A percentile compares a stretch with the other conserved stretches of the same genome.
Conservation (phyloP, 1,140 invertebrate species). For the Eciton burchellii region DNA sequence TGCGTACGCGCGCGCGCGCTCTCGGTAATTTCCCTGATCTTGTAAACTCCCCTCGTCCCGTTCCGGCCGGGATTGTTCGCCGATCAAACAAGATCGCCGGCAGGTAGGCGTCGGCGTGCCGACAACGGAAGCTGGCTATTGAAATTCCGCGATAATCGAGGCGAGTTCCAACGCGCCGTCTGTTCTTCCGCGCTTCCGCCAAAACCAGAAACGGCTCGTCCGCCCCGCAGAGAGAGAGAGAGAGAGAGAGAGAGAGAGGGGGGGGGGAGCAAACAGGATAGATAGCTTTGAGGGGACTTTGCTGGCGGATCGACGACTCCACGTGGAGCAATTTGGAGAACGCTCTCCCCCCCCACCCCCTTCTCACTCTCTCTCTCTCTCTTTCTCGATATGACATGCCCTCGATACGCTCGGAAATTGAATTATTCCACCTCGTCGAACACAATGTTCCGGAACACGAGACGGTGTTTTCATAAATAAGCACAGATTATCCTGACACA, state of each 20-base stretch:
- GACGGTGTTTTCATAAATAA: no score
- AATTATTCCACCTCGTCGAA: no score
- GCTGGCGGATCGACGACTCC: neutral
- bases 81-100: constrained; percentile 42
- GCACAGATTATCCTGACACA: no score
- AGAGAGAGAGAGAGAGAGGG: no score
- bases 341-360: neutral
- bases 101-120: constrained; percentile 41
- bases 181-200: constrained; percentile 44
- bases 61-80: constrained; percentile 48
- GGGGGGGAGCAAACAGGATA: no score
- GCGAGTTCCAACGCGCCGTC: constrained; percentile 44
- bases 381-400: no score
- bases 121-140: constrained; percentile 53
- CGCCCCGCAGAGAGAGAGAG: neutral
- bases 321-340: neutral
- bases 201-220: constrained; percentile 45
- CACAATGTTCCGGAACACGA: no score
- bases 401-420: no score
- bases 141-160: constrained; percentile 59
- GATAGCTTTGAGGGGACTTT: constrained; percentile 21
- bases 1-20: neutral
- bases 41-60: no score
- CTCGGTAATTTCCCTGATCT: constrained; percentile 20
- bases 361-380: no score